Percentiles rank a stretch among this genome's conserved stretches.
Evolutionary conservation across 2,797 vertebrate species (phyloP).

Genomic region (Tiaroga cobitis): DNA sequence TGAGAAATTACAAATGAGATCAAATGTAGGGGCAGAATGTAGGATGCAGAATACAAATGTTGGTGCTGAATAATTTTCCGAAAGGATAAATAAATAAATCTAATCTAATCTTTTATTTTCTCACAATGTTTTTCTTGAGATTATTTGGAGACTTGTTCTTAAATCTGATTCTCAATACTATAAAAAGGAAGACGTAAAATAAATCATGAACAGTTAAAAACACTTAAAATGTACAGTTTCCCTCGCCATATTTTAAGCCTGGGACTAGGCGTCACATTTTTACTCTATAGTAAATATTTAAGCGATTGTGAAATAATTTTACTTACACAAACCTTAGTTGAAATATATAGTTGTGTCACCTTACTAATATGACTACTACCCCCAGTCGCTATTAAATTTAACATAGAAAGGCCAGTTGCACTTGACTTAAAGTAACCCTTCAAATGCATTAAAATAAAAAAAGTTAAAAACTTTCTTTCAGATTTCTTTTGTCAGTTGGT

Average conservation of each 20-base stretch:
- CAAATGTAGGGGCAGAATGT: no score
- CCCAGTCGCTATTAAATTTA: not conserved
- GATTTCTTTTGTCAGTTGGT: constrained; percentile 88
- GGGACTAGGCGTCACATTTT: not conserved
- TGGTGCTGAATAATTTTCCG: no score
- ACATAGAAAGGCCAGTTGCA: not conserved
- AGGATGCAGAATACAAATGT: no score
- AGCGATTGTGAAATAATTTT: not conserved
- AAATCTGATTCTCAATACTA: not conserved
- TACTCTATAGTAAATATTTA: not conserved
- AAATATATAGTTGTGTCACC: not conserved
- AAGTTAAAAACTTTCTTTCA: constrained; percentile 62
- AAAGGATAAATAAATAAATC: no score
- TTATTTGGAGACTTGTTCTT: not conserved
- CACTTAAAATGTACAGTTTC: not conserved
- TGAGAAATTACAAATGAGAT: not conserved
- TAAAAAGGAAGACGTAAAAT: not conserved
- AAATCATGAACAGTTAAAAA: not conserved
- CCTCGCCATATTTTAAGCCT: not conserved
- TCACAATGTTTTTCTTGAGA: no score
- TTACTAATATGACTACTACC: not conserved
- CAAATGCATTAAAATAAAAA: not conserved
- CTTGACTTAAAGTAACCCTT: not conserved
- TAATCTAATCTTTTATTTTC: no score
- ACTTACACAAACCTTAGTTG: not conserved